These are phyloP conservation scores for Lepisosteus oculatus DNA, from an alignment of 2,113 vertebrate genomes.

Conservation along the genomic window DNA sequence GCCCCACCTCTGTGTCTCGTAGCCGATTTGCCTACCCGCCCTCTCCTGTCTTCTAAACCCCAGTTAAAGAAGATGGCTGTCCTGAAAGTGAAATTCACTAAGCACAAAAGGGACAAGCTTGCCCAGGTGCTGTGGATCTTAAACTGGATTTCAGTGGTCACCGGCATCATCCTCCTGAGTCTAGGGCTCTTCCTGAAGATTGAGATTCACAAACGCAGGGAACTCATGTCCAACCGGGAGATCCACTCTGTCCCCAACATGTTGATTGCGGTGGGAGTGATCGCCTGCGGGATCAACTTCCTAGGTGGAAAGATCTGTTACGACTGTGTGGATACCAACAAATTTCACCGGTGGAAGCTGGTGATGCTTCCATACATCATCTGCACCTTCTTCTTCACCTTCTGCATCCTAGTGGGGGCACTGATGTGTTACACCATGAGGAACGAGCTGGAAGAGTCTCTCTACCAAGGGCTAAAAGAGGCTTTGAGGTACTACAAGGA, in stretches of 20 bases:
- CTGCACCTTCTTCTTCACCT: constrained; percentile 82
- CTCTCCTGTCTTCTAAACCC: not conserved
- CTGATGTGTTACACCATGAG: constrained; percentile 81
- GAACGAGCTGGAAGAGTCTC: constrained; percentile 73
- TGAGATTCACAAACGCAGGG: constrained; percentile 74
- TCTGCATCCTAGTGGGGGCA: constrained; percentile 77
- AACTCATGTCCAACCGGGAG: constrained; percentile 73
- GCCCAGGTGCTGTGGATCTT: constrained; percentile 84
- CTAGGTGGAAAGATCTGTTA: constrained; percentile 86
- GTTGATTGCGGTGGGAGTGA: constrained; percentile 76
- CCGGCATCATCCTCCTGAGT: constrained; percentile 73
- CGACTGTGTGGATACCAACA: constrained; percentile 76
- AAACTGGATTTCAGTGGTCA: constrained; percentile 83
- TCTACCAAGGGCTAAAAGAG: constrained; percentile 69
- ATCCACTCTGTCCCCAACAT: constrained; percentile 76
- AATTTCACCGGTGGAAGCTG: constrained; percentile 79
- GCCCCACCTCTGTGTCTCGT: not conserved
- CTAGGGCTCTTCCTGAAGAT: constrained; percentile 80
- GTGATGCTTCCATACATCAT: constrained; percentile 81
- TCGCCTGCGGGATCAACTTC: constrained; percentile 81
- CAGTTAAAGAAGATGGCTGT: constrained; percentile 66
- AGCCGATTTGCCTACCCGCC: not conserved
- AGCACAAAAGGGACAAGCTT: constrained; percentile 75
- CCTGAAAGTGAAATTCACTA: constrained; percentile 80
- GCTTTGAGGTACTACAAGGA: constrained; percentile 81